A percentile compares a stretch with the other conserved stretches of the same genome.
Conservation (phyloP, 2,888 invertebrate genomes). For the Mimumesa dahlbomi region DNA sequence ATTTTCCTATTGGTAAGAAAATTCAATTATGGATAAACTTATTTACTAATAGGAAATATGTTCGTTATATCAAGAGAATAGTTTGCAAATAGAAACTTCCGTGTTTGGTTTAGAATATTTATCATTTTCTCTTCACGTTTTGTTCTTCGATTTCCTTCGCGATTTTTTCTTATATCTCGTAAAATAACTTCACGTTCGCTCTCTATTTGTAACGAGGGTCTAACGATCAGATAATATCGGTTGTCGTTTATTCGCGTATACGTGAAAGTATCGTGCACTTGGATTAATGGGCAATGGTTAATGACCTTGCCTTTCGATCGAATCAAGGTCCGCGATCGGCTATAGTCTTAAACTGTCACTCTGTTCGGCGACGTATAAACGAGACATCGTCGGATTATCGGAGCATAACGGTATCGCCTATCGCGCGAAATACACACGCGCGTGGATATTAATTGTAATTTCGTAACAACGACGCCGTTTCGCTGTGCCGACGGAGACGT, state of each 20-base stretch:
- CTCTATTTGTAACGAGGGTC: not conserved
- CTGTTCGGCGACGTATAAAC: too few species aligned
- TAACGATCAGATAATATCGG: not conserved
- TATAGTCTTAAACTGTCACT: not conserved
- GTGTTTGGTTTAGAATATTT: too few species aligned
- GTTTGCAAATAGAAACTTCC: too few species aligned
- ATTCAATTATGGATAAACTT: too few species aligned
- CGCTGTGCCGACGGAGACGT: not conserved
- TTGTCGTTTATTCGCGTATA: not conserved
- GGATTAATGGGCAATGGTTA: not conserved
- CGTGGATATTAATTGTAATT: not conserved
- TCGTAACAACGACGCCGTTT: not conserved
- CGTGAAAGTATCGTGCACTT: slow-evolving; percentile 14
- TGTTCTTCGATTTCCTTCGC: too few species aligned
- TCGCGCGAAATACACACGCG: not conserved
- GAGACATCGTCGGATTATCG: not conserved
- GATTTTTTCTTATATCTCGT: not conserved
- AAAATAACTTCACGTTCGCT: not conserved
- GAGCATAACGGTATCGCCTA: not conserved
- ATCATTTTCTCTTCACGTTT: too few species aligned
- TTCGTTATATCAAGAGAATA: too few species aligned
- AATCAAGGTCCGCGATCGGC: not conserved
- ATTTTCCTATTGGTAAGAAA: too few species aligned
- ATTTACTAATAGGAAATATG: too few species aligned
- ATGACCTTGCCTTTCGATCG: slow-evolving; percentile 7